Base-by-base conservation (phyloP, 2,888 invertebrate species). In the Clivina fossor region DNA sequence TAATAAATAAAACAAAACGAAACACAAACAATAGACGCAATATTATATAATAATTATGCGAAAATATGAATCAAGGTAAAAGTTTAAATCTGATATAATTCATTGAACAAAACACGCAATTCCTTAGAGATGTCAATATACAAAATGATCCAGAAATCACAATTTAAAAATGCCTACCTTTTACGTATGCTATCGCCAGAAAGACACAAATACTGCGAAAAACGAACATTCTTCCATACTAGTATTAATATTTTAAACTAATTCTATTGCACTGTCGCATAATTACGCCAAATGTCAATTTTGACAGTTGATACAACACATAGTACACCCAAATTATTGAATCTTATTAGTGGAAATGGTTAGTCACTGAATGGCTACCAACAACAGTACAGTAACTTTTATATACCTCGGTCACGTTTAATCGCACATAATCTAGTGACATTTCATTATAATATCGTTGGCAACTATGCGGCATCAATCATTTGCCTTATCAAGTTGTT, bases 281-380 rank as follows among this genome's bases (percentile, higher is more conserved):
- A 37, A 35, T 44, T 53, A 11, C 32, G 16, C 26, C 26, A 53
- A 53, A 44, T 53, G 53, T 53, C 53, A 53, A 43, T 44, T 53
- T 53, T 53, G 53, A 55, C 55, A 55, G 47, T 55, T 55, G 38
- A 26, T 40, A 55, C 55, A 47, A 47, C 24, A 55, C 55, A 55
- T 46, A 55, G 33, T 55, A 46, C 55, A 55, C 55, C 55, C 55
- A 55, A 55, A 55, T 47, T 55, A 55, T 55, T 47, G 46, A 55
- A 55, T 55, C 19, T 33, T 16, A 19, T 9, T 1, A 22, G 22
- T 20, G 20, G 37, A 53, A 32, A 49, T 49, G 38, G 16, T 38
- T 49, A 26, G 44, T 22, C 33, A 20, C 32, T 47, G 32, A 32
- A n/a, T n/a, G 3, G 16, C 22, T 41, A 41, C 50, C 50, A 50